A percentile compares a stretch with the other conserved stretches of the same genome.
phyloP scores from a whole-genome alignment of 2,797 vertebrate species.

The Coreius guichenoti region DNA sequence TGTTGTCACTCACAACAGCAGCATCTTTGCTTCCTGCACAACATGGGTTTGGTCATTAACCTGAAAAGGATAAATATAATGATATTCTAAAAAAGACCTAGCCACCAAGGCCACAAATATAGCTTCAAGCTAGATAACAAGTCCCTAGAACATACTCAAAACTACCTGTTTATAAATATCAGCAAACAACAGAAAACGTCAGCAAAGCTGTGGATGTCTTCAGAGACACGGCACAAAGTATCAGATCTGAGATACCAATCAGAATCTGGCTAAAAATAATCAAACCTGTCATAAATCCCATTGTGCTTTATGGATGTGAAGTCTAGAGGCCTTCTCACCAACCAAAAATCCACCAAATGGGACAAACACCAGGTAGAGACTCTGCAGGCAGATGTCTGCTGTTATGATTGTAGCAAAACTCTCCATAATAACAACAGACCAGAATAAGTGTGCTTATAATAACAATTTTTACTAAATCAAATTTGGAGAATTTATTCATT shows the following conservation, averaged over 20 bases:
- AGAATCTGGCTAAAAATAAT: constrained; percentile 1
- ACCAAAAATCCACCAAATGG: background rate
- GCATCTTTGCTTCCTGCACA: background rate
- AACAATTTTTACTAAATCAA: too few species aligned
- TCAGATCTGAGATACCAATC: background rate
- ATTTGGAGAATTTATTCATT: too few species aligned
- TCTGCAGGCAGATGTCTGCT: background rate
- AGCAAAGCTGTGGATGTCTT: background rate
- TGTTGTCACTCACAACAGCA: background rate
- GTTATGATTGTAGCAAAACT: background rate
- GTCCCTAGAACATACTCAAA: background rate
- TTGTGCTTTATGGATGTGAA: background rate
- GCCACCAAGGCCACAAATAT: background rate
- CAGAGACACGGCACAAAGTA: background rate
- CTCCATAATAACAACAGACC: too few species aligned
- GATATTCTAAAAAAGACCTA: background rate
- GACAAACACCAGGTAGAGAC: background rate
- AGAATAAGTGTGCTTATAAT: too few species aligned
- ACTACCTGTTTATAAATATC: background rate
- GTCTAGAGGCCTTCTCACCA: background rate
- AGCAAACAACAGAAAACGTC: background rate
- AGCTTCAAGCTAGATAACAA: background rate
- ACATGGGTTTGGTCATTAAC: constrained; percentile 5
- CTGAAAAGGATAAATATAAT: background rate
- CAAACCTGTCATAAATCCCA: background rate